Base-by-base conservation (phyloP, 2,113 vertebrate species). In the Salvelinus sp. region DNA sequence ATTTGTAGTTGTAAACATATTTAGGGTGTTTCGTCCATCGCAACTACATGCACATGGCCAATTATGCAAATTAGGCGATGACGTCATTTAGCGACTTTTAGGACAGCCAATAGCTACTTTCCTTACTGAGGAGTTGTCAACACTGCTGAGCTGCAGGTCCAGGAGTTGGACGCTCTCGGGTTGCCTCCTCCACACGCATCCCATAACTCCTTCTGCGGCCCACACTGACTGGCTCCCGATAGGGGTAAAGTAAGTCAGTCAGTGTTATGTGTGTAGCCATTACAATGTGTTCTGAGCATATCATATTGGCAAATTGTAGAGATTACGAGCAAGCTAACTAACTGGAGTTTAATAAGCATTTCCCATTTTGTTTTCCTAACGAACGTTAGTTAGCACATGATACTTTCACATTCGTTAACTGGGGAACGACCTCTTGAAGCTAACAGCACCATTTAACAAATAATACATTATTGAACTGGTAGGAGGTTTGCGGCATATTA, bases 211-310 rank as follows among this genome's bases (percentile, higher is more conserved):
- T 98, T 98, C 81, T 98, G 95, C 1, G 96, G 97, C 25, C 96
- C 96, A 97, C 97, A 98, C 73, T 99, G 92, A 91, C 96, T 97
- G 89, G 97, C 97, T 90, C 95, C 98, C 99, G 75, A 27, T 81
- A 78, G 70, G 57, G 69, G 20, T 18, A 50, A 50, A 50, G 48
- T 13, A 10, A 50, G 9, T 50, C 48, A 13, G 13, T 50, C 13
- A 50, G 48, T 50, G 13, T 50, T 14, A 13, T 50, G 13, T 50
- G 13, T 50, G 10, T 50, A 14, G 48, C 48, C 9, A 2, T 1
- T 12, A 23, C 57, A 73, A 44, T 30, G 33, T 33, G 33, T 33
- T 33, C 33, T 30, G 22, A 20, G 27, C 30, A 69, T 33, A 30
- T 30, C 30, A 30, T 30, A 30, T 30, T 30, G 30, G 30, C 30